Evolutionary conservation across 2,888 invertebrate species (phyloP).

Genomic region (Eueremaeus valkanovi): DNA sequence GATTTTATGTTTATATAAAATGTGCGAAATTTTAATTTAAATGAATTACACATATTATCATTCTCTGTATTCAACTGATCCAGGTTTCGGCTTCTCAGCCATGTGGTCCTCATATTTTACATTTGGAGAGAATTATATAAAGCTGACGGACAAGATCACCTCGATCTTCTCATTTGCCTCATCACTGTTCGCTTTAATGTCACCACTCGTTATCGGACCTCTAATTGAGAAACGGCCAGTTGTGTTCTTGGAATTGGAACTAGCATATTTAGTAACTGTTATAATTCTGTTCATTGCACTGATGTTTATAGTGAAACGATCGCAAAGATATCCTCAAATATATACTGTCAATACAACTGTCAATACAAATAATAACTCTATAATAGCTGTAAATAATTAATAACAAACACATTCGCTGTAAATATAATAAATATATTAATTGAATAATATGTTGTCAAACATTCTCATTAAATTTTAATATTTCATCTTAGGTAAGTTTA

Average conservation of each 20-base stretch:
- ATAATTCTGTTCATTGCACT: neutral
- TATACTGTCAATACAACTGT: neutral
- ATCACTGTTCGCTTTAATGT: neutral
- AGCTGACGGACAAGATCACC: neutral
- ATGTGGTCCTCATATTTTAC: neutral
- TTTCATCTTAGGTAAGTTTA: no score
- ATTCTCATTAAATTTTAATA: no score
- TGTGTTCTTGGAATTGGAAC: neutral
- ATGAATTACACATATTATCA: neutral
- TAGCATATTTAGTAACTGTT: neutral
- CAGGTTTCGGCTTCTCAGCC: neutral
- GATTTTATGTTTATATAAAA: neutral
- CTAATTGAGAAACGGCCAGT: neutral
- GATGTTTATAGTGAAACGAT: neutral
- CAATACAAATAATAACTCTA: no score
- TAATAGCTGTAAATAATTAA: no score
- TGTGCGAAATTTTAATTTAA: no score
- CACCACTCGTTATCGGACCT: neutral
- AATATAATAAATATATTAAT: no score
- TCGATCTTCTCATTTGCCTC: neutral
- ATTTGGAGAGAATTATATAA: slow-evolving; percentile 1
- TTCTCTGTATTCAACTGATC: neutral
- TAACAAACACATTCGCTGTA: no score
- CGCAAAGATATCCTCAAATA: neutral
- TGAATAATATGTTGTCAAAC: no score